Evolutionary conservation across 2,113 vertebrate species (phyloP).

Genomic region (cattle (Bos taurus)): DNA sequence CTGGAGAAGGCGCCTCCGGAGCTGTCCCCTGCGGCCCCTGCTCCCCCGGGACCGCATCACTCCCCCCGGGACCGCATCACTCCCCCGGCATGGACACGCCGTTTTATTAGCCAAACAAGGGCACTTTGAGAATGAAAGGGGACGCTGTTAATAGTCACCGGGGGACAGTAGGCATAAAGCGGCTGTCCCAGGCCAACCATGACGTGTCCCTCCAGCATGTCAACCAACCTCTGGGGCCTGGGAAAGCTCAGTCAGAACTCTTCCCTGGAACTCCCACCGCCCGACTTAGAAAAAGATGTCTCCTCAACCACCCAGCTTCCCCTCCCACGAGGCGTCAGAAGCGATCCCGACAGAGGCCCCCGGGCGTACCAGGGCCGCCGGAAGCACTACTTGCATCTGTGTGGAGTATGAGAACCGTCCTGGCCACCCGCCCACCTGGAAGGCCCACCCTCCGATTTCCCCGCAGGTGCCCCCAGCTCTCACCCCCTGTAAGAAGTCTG

Average conservation of each 20-base stretch:
- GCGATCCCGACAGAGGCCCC: not conserved
- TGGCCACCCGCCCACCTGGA: not conserved
- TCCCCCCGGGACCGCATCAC: not conserved
- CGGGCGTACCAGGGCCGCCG: accelerated
- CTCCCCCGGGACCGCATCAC: not conserved
- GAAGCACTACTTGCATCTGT: accelerated
- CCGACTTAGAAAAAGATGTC: not conserved
- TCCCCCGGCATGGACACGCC: not conserved
- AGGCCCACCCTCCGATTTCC: not conserved
- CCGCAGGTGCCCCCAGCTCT: not conserved
- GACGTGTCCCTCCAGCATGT: not conserved
- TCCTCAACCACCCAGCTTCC: not conserved
- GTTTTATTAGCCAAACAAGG: not conserved
- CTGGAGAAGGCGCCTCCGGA: not conserved
- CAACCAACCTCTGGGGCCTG: not conserved
- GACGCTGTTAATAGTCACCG: not conserved
- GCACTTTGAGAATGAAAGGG: not conserved
- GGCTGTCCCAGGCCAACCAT: not conserved
- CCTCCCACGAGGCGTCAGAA: not conserved
- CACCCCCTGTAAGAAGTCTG: not conserved
- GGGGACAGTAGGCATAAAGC: not conserved
- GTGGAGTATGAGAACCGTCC: not conserved
- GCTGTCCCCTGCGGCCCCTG: not conserved
- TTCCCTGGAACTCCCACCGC: not conserved
- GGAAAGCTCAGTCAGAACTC: not conserved